A percentile compares a stretch with the other conserved stretches of the same genome.
These are phyloP conservation scores for Pycnomerus fuliginosus DNA, from an alignment of 2,888 invertebrate genomes.

Conservation along the genomic window DNA sequence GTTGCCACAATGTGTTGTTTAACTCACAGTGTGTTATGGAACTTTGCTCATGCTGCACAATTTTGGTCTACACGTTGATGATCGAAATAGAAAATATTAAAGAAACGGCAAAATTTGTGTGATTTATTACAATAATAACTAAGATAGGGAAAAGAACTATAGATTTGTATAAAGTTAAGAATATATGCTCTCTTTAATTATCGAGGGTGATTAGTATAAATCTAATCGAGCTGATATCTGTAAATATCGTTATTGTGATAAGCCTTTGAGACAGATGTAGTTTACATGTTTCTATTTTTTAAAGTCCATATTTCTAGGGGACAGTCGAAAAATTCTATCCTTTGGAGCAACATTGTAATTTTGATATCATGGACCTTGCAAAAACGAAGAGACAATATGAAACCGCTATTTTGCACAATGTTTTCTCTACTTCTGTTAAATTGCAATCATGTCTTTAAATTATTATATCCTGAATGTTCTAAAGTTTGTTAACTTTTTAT, in stretches of 20 bases:
- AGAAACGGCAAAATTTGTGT: slow-evolving; percentile 31
- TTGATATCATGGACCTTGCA: too few relatives aligned
- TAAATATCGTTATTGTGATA: slow-evolving; percentile 54
- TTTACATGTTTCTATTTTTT: slow-evolving; percentile 38
- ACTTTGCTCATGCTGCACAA: slow-evolving; percentile 25
- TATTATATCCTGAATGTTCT: slow-evolving; percentile 27
- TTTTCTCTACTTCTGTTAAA: slow-evolving; percentile 29
- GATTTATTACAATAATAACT: slow-evolving; percentile 30
- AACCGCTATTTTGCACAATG: slow-evolving; percentile 13
- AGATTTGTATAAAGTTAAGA: slow-evolving; percentile 34
- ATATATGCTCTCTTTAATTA: slow-evolving; percentile 23
- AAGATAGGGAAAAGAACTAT: slow-evolving; percentile 31
- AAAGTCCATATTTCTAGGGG: slow-evolving; percentile 9
- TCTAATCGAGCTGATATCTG: slow-evolving; percentile 36
- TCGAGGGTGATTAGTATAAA: slow-evolving; percentile 18
- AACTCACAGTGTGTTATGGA: slow-evolving; percentile 5
- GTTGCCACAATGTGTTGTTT: slow-evolving; percentile 1
- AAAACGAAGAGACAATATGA: slow-evolving; percentile 15
- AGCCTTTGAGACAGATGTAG: slow-evolving; percentile 47
- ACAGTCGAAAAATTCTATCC: too few relatives aligned
- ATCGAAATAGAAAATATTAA: background rate
- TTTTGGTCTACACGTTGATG: background rate
- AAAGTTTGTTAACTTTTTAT: slow-evolving; percentile 39
- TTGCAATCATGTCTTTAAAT: slow-evolving; percentile 29
- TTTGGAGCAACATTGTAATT: too few relatives aligned